Percentiles rank a stretch among this genome's conserved stretches.
Evolutionary conservation across 2,113 vertebrate genomes (phyloP).

Genomic region (Tupaia chinensis): DNA sequence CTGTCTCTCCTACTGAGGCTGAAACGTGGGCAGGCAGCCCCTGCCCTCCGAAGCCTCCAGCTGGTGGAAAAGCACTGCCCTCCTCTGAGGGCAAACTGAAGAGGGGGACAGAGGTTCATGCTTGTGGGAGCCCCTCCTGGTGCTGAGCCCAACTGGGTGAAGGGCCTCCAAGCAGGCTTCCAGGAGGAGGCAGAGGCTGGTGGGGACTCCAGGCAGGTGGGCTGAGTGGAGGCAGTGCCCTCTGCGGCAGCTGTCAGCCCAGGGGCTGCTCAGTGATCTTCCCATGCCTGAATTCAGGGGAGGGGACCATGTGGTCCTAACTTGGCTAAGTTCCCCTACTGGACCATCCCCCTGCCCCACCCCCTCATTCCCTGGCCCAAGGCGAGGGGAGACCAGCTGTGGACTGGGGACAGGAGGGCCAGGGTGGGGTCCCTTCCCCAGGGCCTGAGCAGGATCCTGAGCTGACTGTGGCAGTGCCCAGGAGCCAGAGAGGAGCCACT

Average conservation of each 20-base stretch:
- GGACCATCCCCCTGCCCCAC: background rate
- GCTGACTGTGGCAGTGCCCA: slow-evolving; percentile 79
- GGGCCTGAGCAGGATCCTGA: slow-evolving; percentile 73
- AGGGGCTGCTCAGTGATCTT: background rate
- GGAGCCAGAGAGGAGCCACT: slow-evolving; percentile 78
- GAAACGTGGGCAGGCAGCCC: background rate
- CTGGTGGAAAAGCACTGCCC: background rate
- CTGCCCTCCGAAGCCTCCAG: background rate
- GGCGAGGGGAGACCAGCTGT: slow-evolving; percentile 67
- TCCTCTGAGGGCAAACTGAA: background rate
- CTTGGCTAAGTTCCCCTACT: background rate
- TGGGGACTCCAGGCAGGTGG: background rate
- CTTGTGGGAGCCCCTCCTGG: background rate
- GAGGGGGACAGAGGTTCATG: background rate
- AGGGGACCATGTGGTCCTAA: background rate
- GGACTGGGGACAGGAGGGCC: slow-evolving; percentile 62
- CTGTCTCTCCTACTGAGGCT: slow-evolving; percentile 4
- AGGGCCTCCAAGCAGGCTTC: background rate
- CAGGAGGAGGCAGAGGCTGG: background rate
- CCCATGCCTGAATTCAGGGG: background rate
- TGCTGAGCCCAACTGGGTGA: background rate
- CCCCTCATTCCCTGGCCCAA: background rate
- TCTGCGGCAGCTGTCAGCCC: background rate
- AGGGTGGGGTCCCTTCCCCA: slow-evolving; percentile 73
- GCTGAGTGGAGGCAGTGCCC: background rate